Base-by-base conservation (phyloP, 2,797 vertebrate species). In the Acanthiza pusilla region DNA sequence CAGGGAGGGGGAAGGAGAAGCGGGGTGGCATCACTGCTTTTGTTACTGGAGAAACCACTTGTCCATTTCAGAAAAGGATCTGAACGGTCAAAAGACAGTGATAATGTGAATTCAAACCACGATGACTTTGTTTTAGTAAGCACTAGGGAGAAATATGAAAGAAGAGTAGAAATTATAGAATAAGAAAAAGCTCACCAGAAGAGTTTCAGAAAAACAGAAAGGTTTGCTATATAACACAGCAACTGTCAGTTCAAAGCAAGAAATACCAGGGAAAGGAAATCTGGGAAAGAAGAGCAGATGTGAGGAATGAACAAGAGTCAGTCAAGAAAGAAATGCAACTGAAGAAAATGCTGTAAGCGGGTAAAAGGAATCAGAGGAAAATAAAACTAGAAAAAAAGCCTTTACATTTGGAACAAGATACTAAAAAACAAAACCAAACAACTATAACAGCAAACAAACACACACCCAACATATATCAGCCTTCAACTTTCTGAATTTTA, bases 41-140 rank as follows among this genome's bases (percentile, higher is more conserved):
- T 91, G 73, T 94, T 83, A 79, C 68, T 11, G 15, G 62, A 96
- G 76, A 92, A 91, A 94, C 61, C 51, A 57, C 42, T 62, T 63
- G 78, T 2, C 40, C 65, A 40, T 43, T 67, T 88, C 82, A 90
- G 74, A 84, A 93, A 92, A 93, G 88, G 58, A 53, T 36, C 51
- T 43, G 75, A 91, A 60, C 8, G 11, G 63, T 20, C 53, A 89
- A 76, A 89, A 88, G 53, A 76, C 7, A 42, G 38, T 3, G 23
- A 78, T 63, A 87, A 91, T 13, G 60, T 47, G 70, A 72, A 89
- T 76, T 73, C 58, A 77, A 89, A 77, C 30, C 27, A 74, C 11
- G 7, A 18, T 4, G 25, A 76, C 57, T 91, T 68, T 32, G 47
- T 36, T 74, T 86, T 66, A 79, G 30, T 16, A 53, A 66, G 40